A percentile compares a stretch with the other conserved stretches of the same genome.
Conservation (phyloP, 2,888 invertebrate species). For the Tipula helvola region DNA sequence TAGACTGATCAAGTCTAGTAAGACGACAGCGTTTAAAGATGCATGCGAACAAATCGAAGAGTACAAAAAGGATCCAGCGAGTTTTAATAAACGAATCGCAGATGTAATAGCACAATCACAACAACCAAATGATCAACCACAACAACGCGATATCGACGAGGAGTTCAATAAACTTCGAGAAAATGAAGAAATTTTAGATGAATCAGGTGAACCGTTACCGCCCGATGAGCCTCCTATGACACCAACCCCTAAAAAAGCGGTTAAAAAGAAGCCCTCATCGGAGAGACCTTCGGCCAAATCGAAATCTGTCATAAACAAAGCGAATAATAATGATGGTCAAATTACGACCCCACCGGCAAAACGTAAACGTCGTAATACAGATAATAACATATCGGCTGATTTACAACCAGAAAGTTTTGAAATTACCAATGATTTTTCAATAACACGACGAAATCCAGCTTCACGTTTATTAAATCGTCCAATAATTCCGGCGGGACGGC, state of each 20-base stretch:
- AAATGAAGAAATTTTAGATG: slow-evolving; percentile 35
- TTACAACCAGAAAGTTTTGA: background rate
- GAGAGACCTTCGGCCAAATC: slow-evolving; percentile 18
- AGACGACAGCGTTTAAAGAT: slow-evolving; percentile 62
- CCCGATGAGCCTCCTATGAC: slow-evolving; percentile 18
- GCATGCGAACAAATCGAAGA: slow-evolving; percentile 71
- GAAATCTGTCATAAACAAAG: slow-evolving; percentile 17
- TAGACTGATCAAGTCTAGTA: slow-evolving; percentile 60
- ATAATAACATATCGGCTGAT: background rate
- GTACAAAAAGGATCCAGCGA: slow-evolving; percentile 54
- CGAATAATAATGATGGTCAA: background rate
- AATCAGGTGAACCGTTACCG: background rate
- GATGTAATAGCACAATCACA: slow-evolving; percentile 25
- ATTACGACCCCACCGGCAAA: background rate
- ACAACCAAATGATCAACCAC: slow-evolving; percentile 17
- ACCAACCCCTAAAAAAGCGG: slow-evolving; percentile 17
- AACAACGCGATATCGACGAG: slow-evolving; percentile 42
- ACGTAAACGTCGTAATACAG: background rate
- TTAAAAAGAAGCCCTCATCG: slow-evolving; percentile 17
- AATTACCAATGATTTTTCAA: background rate
- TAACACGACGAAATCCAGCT: slow-evolving; percentile 5
- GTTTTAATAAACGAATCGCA: slow-evolving; percentile 13
- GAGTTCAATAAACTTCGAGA: slow-evolving; percentile 61
- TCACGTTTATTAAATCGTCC: slow-evolving; percentile 7
- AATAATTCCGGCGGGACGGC: background rate